Base-by-base conservation (phyloP, 2,888 invertebrate genomes). In the Microplitis deprimator region DNA sequence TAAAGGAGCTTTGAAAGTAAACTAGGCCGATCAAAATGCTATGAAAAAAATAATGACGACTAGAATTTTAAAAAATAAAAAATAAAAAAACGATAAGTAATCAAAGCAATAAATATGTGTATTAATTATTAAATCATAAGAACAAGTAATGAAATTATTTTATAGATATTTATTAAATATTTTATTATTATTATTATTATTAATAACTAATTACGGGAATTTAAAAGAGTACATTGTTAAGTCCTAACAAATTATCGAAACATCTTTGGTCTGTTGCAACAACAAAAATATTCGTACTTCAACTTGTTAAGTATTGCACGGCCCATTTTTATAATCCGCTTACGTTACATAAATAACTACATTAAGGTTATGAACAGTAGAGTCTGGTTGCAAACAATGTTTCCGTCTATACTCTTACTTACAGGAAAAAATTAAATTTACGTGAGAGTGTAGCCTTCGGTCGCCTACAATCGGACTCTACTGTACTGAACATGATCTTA, bases 231-330 rank as follows among this genome's bases (percentile, higher is more conserved):
- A 87, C 84, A 87, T 83, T 68, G 80, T 83, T 79, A 79, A 77
- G 77, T 67, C 79, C 83, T 85, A 86, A 81, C 68, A 80, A 84
- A 85, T 68, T 16, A 10, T 71, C 79, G 84, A 80, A 84, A 86
- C 80, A 83, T 79, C 83, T 82, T 83, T 64, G 84, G 81, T 85
- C 79, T 83, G 80, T 77, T 80, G 82, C 79, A 80, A 83, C 83
- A 87, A 86, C 82, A 84, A 87, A 86, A 87, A 87, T 85, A 85
- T 82, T 83, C 75, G 75, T 79, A 75, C 82, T 85, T 81, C 80
- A 82, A 79, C 82, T 83, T 72, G 67, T 80, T 77, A 78, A 68
- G 68, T 80, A 75, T 78, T 79, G 74, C 78, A 77, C 62, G 70
- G 74, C 76, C 78, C 77, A 74, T 78, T 78, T 68, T 81, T 79